Percentiles rank a stretch among this genome's conserved stretches.
phyloP scores from a whole-genome alignment of 1,140 invertebrate genomes.

The Paracyclopina nana region DNA sequence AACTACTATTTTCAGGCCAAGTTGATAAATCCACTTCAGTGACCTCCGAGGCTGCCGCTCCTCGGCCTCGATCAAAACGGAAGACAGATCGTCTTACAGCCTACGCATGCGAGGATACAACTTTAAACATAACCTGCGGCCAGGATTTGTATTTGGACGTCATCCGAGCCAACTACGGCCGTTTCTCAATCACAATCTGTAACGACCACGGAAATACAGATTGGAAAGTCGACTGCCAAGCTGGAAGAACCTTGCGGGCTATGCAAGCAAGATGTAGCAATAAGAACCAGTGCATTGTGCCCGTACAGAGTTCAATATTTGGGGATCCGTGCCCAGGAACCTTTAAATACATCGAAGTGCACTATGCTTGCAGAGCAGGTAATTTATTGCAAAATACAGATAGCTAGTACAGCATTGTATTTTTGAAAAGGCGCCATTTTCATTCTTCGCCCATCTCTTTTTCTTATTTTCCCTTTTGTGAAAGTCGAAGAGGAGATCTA shows the following conservation, averaged over 20 bases:
- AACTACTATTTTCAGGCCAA: too few species aligned
- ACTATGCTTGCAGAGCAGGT: conserved; percentile 52
- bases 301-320: conserved; percentile 64
- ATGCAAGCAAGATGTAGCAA: conserved; percentile 21
- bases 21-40: too few species aligned
- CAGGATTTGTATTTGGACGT: conserved; percentile 69
- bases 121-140: conserved; percentile 61
- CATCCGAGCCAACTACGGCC: conserved; percentile 80
- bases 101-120: conserved; percentile 80
- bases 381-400: too few species aligned
- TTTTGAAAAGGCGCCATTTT: too few species aligned
- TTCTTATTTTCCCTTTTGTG: too few species aligned
- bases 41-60: too few species aligned
- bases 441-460: too few species aligned
- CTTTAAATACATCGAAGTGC: conserved; percentile 81
- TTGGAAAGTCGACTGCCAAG: conserved; percentile 89
- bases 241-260: conserved; percentile 32
- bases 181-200: conserved; percentile 86
- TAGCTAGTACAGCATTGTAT: too few species aligned
- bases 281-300: conserved; percentile 45
- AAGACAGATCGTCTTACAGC: conserved; percentile 51
- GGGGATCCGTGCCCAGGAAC: conserved; percentile 81
- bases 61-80: conserved; percentile 13
- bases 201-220: conserved; percentile 85
- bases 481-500: too few species aligned